These are phyloP conservation scores for Campylorhamphus procurvoides DNA, from an alignment of 2,113 vertebrate genomes.

Conservation along the genomic window DNA sequence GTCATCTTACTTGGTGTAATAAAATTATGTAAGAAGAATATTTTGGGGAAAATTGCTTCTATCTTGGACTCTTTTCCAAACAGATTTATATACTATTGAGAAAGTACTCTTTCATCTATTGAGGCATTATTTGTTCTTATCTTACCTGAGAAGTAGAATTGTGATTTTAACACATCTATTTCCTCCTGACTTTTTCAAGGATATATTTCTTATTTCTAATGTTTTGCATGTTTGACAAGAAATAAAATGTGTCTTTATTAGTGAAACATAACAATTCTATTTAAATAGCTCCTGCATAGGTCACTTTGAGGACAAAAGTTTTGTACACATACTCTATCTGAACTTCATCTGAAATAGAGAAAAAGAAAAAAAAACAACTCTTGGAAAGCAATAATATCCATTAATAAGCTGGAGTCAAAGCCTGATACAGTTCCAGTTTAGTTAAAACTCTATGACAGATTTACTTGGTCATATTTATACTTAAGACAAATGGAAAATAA, in stretches of 20 bases:
- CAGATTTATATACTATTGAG: not conserved
- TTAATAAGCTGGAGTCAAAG: not conserved
- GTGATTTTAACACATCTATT: not conserved
- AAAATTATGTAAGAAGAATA: not conserved
- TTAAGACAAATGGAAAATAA: not conserved
- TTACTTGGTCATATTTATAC: not conserved
- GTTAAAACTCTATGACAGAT: not conserved
- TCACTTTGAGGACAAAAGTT: not conserved
- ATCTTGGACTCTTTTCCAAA: not conserved
- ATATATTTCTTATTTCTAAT: not conserved
- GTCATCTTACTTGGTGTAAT: not conserved
- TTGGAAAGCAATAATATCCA: not conserved
- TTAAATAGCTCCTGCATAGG: not conserved
- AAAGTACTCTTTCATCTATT: not conserved
- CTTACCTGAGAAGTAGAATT: not conserved
- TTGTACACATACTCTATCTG: not conserved
- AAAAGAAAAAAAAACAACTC: not conserved
- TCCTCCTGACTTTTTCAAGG: not conserved
- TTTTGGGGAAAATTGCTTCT: not conserved
- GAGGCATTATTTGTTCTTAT: not conserved
- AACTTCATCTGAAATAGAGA: not conserved
- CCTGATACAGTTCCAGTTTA: not conserved
- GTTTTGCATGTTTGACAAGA: not conserved
- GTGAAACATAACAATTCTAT: not conserved
- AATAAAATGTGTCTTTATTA: not conserved